Percentiles rank a stretch among this genome's conserved stretches.
phyloP scores from a whole-genome alignment of 1,140 invertebrate species.

The Caenorhabditis latens region DNA sequence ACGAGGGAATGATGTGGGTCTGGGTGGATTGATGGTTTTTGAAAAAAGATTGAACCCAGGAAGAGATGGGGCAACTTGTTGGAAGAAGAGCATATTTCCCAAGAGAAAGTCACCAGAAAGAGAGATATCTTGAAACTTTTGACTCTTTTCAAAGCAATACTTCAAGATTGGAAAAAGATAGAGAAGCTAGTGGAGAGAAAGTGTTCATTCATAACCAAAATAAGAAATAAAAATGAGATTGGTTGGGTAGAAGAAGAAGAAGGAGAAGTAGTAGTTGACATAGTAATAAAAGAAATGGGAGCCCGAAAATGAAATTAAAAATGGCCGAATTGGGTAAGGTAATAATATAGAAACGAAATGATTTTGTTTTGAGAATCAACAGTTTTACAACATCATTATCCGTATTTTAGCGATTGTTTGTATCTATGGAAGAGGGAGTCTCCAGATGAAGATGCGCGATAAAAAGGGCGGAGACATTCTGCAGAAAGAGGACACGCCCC shows the following conservation, averaged over 20 bases:
- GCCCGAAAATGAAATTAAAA: constrained; percentile 10
- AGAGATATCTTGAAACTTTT: constrained; percentile 29
- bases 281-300: background rate
- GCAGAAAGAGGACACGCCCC: background rate
- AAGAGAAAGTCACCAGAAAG: constrained; percentile 21
- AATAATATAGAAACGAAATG: background rate
- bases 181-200: background rate
- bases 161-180: constrained; percentile 24
- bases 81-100: background rate
- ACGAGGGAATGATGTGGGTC: constrained; percentile 30
- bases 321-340: background rate
- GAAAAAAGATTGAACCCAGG: constrained; percentile 2
- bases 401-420: constrained; percentile 1
- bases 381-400: constrained; percentile 49
- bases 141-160: constrained; percentile 15
- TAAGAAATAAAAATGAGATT: background rate
- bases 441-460: constrained; percentile 40
- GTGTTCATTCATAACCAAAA: constrained; percentile 33
- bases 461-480: constrained; percentile 27
- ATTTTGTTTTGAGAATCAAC: constrained; percentile 9
- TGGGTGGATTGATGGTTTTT: constrained; percentile 36
- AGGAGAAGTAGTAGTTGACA: background rate
- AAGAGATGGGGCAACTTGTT: constrained; percentile 25
- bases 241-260: background rate
- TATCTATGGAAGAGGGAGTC: background rate